A percentile compares a stretch with the other conserved stretches of the same genome.
phyloP scores from a whole-genome alignment of 2,888 invertebrate species.

The Lordiphosa andalusiaca region DNA sequence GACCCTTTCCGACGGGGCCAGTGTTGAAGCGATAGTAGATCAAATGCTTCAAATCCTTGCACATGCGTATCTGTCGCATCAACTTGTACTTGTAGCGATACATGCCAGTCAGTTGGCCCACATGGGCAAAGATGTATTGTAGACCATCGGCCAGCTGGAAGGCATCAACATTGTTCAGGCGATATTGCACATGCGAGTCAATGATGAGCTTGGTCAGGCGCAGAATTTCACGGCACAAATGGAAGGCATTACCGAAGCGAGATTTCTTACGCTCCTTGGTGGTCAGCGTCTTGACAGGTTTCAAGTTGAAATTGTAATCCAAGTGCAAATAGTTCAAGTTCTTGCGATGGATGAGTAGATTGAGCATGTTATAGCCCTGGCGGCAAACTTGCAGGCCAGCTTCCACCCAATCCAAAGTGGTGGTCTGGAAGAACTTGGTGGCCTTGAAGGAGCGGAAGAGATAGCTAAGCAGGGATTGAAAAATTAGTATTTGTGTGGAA shows the following conservation, averaged over 20 bases:
- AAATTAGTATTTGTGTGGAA: background rate
- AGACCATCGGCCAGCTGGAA: slow-evolving; percentile 98
- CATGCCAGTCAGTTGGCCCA: slow-evolving; percentile 99
- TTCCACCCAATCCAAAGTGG: slow-evolving; percentile 99
- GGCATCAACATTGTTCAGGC: slow-evolving; percentile 99
- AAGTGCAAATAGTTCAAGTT: slow-evolving; percentile 99
- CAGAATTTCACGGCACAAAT: slow-evolving; percentile 98
- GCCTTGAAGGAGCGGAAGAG: slow-evolving; percentile 99
- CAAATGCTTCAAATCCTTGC: slow-evolving; percentile 99
- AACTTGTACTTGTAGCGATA: slow-evolving; percentile 99
- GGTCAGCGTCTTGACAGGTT: slow-evolving; percentile 99
- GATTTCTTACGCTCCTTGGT: slow-evolving; percentile 99
- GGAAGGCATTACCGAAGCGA: slow-evolving; percentile 98
- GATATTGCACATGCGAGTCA: slow-evolving; percentile 99
- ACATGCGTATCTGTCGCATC: slow-evolving; percentile 99
- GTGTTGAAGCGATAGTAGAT: slow-evolving; percentile 99
- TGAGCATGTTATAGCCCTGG: slow-evolving; percentile 99
- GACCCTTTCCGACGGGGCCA: slow-evolving; percentile 98
- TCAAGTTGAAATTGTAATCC: slow-evolving; percentile 99
- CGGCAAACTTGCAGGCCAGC: slow-evolving; percentile 98
- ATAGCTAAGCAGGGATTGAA: slow-evolving; percentile 83
- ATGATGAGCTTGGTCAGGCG: slow-evolving; percentile 99
- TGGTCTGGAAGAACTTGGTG: slow-evolving; percentile 99
- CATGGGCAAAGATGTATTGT: slow-evolving; percentile 99
- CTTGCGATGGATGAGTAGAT: slow-evolving; percentile 98